Percentiles rank a stretch among this genome's conserved stretches.
These are phyloP conservation scores for Corynorhinus townsendii DNA, from an alignment of 2,113 vertebrate species.

Conservation along the genomic window DNA sequence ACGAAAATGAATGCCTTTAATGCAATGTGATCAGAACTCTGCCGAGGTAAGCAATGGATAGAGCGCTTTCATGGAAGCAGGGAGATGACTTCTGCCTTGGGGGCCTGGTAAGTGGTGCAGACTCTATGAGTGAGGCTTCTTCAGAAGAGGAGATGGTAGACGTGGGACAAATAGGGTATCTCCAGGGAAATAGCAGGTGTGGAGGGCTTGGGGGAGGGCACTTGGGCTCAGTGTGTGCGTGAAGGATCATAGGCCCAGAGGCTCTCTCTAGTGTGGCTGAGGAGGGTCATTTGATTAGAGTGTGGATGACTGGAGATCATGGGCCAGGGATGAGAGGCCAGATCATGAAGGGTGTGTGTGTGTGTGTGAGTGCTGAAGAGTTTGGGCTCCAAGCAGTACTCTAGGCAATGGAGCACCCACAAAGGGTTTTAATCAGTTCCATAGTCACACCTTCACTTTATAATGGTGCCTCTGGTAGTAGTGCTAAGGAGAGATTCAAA, in stretches of 20 bases:
- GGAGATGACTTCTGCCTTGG: background rate
- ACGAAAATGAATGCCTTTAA: background rate
- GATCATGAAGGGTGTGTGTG: background rate
- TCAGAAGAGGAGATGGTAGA: background rate
- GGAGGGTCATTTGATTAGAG: background rate
- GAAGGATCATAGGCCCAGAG: background rate
- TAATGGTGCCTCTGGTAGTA: background rate
- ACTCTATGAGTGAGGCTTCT: background rate
- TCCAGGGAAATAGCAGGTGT: background rate
- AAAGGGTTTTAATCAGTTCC: background rate
- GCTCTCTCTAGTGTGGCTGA: rapidly evolving
- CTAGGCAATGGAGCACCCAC: background rate
- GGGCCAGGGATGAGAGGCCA: background rate
- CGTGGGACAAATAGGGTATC: background rate
- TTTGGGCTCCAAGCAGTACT: background rate
- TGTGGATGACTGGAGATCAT: background rate
- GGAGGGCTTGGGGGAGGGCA: no score
- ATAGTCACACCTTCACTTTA: background rate
- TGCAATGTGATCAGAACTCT: background rate
- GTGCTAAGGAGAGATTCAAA: background rate
- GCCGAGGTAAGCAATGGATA: background rate
- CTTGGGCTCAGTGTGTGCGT: rapidly evolving
- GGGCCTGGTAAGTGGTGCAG: background rate
- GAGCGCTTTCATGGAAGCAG: background rate
- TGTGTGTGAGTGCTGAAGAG: background rate